Base-by-base conservation (phyloP, 1,140 invertebrate genomes). In the Calycopis cecrops region DNA sequence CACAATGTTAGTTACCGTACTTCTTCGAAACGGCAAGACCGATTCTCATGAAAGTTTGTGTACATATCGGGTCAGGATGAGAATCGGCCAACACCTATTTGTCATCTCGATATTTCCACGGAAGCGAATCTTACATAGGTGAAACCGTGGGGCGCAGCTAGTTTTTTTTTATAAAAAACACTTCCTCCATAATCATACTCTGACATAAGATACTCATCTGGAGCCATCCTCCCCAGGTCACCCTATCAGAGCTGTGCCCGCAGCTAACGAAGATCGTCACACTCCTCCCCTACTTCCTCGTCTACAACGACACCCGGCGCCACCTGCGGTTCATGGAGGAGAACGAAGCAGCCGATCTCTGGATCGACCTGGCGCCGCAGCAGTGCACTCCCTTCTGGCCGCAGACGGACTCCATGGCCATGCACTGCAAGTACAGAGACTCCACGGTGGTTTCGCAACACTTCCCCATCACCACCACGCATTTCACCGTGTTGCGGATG, bases 241-340 rank as follows among this genome's bases (percentile, higher is more conserved):
- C 88, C 3, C 78, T 91, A 21, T 92, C 92, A 1, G 89, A 92
- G 54, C 87, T 93, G 14, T 92, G 92, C 40, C 92, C 92, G 0
- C 88, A 91, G 61, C 79, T 96, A 33, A 97, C 95, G 0, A 96
- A 95, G 77, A 94, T 97, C 17, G 91, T 97, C 4, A 95, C 94
- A 0, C 91, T 97, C 21, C 88, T 95, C 11, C 95, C 96, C 0
- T 96, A 94, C 84, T 97, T 96, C 81, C 88, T 96, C 50, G 90
- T 97, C 0, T 90, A 90, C 51, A 97, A 97, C 79, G 91, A 92
- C 60, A 93, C 92, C 0, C 90, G 90, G 57, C 89, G 90, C 58
- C 89, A 91, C 40, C 77, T 96, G 14, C 81, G 94, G 18, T 96
- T 93, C 78, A 96, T 96, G 94, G 94, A 96, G 71, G 92, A 95